phyloP scores from a whole-genome alignment of 2,888 invertebrate species.

The Strigamia maritima region DNA sequence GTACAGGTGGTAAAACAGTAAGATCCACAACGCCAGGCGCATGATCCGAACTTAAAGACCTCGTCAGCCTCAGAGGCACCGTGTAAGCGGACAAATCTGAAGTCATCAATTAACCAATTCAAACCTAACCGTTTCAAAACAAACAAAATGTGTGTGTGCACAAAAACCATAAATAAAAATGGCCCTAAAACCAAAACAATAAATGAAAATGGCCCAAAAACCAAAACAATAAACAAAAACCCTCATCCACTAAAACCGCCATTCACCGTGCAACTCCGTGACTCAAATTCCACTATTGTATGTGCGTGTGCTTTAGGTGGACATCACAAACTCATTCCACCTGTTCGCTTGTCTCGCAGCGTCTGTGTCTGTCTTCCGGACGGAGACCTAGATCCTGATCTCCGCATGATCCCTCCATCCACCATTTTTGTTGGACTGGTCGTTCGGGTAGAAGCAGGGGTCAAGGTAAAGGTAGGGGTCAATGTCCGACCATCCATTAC shows the following conservation, averaged over 20 bases:
- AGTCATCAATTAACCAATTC: background rate
- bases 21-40: slow-evolving; percentile 12
- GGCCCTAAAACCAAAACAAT: background rate
- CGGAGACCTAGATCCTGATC: background rate
- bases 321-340: background rate
- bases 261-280: background rate
- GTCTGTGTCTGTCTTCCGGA: background rate
- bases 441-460: background rate
- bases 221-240: background rate
- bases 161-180: background rate
- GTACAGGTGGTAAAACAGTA: slow-evolving; percentile 36
- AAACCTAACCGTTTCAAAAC: background rate
- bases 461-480: background rate
- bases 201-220: background rate
- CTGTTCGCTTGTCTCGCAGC: background rate
- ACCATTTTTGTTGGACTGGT: background rate
- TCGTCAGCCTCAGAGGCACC: background rate
- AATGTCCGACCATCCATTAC: background rate
- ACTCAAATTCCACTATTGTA: background rate
- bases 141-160: background rate
- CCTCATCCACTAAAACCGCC: background rate
- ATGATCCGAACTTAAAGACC: slow-evolving; percentile 22
- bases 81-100: background rate
- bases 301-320: background rate
- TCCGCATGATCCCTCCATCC: background rate